Conservation (phyloP, 2,113 vertebrate species). For the Peromyscus leucopus region DNA sequence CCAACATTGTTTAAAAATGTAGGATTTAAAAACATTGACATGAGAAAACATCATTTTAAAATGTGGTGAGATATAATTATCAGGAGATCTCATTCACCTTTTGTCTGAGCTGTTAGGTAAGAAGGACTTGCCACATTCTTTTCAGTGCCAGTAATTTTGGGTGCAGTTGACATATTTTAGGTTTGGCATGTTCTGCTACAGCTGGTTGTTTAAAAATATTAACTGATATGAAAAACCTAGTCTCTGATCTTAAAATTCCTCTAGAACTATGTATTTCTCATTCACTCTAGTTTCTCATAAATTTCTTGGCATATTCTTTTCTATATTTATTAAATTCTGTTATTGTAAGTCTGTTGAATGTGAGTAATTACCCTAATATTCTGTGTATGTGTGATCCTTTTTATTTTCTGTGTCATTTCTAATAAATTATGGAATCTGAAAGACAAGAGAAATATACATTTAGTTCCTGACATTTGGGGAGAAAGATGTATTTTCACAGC, state of each 20-base stretch:
- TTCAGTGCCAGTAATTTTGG: not conserved
- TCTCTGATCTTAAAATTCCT: conserved; percentile 10
- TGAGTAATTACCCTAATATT: conserved; percentile 21
- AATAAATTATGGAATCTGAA: conserved; percentile 44
- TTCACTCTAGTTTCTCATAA: not conserved
- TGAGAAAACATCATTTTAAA: not conserved
- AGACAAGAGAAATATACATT: conserved; percentile 20
- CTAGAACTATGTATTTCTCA: not conserved
- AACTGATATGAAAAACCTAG: not conserved
- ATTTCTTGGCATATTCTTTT: conserved; percentile 9
- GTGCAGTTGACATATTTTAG: not conserved
- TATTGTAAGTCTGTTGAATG: not conserved
- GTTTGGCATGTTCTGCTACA: conserved; percentile 7
- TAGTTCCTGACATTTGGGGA: conserved; percentile 51
- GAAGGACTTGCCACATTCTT: not conserved
- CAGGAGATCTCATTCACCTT: too few relatives aligned
- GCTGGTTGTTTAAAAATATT: not conserved
- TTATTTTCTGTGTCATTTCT: conserved; percentile 34
- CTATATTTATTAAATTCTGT: conserved; percentile 27
- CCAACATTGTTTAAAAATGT: not conserved
- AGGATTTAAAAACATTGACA: not conserved
- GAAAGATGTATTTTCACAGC: conserved; percentile 66
- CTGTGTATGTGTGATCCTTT: not conserved
- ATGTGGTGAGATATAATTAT: not conserved
- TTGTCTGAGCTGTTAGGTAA: too few relatives aligned